A percentile compares a stretch with the other conserved stretches of the same genome.
Conservation (phyloP, 1,140 invertebrate genomes). For the Anastrepha obliqua region DNA sequence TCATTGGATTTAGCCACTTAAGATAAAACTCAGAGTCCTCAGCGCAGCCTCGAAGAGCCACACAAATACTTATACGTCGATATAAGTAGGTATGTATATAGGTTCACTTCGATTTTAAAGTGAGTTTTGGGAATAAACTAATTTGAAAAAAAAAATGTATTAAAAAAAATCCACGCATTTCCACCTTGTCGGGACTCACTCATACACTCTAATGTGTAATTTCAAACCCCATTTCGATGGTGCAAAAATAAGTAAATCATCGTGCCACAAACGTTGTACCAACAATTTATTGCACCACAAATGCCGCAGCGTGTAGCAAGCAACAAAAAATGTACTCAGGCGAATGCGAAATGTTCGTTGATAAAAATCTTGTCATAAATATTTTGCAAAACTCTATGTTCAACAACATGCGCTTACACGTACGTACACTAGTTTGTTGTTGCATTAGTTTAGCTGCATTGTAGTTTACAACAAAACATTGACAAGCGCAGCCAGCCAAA, state of each 20-base stretch:
- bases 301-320: background rate
- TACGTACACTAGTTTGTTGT: background rate
- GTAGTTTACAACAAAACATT: background rate
- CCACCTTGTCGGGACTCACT: background rate
- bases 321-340: background rate
- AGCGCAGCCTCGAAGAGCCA: no score
- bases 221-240: background rate
- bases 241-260: background rate
- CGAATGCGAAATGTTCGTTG: slow-evolving; percentile 28
- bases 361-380: slow-evolving; percentile 42
- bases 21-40: no score
- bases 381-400: slow-evolving; percentile 17
- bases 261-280: background rate
- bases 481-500: background rate
- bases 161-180: background rate
- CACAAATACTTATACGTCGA: no score
- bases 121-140: no score
- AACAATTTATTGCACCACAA: background rate
- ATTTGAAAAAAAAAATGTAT: no score
- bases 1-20: no score
- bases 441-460: background rate
- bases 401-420: background rate
- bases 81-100: no score
- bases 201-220: background rate
- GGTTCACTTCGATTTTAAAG: no score